These are phyloP conservation scores for Xenotilapia longispinis DNA, from an alignment of 2,113 vertebrate species.

Conservation along the genomic window DNA sequence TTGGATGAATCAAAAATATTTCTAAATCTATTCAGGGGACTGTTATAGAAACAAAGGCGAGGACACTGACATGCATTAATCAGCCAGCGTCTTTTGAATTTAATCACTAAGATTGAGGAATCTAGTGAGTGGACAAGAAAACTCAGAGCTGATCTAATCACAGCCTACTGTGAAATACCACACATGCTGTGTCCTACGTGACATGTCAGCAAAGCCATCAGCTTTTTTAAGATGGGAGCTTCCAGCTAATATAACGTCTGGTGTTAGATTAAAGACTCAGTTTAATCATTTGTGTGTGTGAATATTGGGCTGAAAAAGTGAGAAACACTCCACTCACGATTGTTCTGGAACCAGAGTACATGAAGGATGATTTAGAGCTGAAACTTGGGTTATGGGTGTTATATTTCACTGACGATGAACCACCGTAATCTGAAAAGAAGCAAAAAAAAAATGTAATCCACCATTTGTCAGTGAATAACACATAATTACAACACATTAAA, in stretches of 20 bases:
- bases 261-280: neutral
- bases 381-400: conserved; percentile 57
- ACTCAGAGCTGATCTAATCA: conserved; percentile 7
- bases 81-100: neutral
- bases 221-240: neutral
- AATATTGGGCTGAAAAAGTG: neutral
- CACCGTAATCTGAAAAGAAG: conserved; percentile 59
- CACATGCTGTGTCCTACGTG: neutral
- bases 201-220: neutral
- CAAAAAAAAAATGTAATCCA: neutral
- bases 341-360: conserved; percentile 43
- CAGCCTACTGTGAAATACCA: conserved; percentile 51
- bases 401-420: conserved; percentile 62
- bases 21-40: neutral
- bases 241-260: neutral
- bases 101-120: conserved; percentile 14
- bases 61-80: neutral
- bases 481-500: neutral
- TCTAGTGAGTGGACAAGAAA: conserved; percentile 51
- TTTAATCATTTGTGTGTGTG: neutral
- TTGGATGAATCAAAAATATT: neutral
- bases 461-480: neutral
- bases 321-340: conserved; percentile 45
- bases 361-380: conserved; percentile 66
- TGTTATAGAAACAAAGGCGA: neutral